Evolutionary conservation across 2,888 invertebrate genomes (phyloP), one percentile per base, ranked within the genome.

Genomic region (Dicranocentrus wangi): DNA sequence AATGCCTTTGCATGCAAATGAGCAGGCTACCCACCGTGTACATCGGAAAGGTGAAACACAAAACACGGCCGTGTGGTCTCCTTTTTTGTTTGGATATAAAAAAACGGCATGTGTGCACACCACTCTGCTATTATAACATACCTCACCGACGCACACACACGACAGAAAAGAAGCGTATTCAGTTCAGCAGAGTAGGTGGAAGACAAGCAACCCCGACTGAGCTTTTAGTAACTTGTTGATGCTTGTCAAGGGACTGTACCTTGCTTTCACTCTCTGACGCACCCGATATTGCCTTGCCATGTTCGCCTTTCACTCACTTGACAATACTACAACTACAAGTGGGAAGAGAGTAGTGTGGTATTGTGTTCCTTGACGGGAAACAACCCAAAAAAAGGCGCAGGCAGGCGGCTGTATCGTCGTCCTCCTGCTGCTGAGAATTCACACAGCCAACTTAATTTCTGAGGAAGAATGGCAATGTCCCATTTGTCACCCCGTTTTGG

Each of bases 221-320:
- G 55, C 55, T 32, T 65, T 42, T 13, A 55, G 21, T 55, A 66
- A 69, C 69, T 69, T 69, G 69, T 69, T 69, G 69, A 69, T 69
- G 69, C 69, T 51, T 69, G 69, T 69, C 69, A 69, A 69, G 47
- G 47, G 47, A 47, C 47, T 10, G 10, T 10, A 47, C 47, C 15
- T 10, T n/a, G 15, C 47, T 47, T 47, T 47, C 47, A 32, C 32
- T 47, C 47, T 47, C 47, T 5, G 15, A n/a, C 8, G 15, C 15
- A 10, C 17, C 1, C 65, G 23, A 10, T 65, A 13, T 13, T 61
- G 15, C n/a, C n/a, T 13, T 60, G 15, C n/a, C 15, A 21, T 60
- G 60, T 25, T 17, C 51, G 51, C 32, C 10, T 55, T 55, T 55
- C 55, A 19, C 15, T 23, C 19, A 21, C 55, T 21, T 55, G 55